Conservation (phyloP, 2,113 vertebrate species). For the Xiphophorus maculatus region DNA sequence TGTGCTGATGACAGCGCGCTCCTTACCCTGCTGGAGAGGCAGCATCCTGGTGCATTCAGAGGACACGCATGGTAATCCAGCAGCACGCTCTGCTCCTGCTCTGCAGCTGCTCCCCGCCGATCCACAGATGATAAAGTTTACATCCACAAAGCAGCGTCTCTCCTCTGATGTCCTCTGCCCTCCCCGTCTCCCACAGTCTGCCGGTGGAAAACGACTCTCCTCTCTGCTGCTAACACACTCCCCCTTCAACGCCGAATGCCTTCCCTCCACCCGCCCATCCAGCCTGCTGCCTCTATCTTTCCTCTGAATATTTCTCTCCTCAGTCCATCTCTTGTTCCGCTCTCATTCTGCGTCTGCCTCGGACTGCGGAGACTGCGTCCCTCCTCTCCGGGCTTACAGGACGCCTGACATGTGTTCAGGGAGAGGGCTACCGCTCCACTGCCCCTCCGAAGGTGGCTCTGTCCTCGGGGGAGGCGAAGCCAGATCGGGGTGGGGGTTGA, state of each 20-base stretch:
- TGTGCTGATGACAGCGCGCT: not conserved
- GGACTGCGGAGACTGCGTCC: slow-evolving; percentile 30
- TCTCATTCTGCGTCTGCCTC: slow-evolving; percentile 21
- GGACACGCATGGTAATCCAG: slow-evolving; percentile 70
- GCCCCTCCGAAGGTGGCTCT: slow-evolving; percentile 71
- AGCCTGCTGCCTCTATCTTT: slow-evolving; percentile 57
- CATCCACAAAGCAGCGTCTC: slow-evolving; percentile 72
- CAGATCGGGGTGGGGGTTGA: slow-evolving; percentile 46
- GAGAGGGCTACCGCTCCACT: slow-evolving; percentile 61
- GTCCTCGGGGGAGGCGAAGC: slow-evolving; percentile 61
- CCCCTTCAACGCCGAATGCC: slow-evolving; percentile 34
- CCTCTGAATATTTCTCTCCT: slow-evolving; percentile 45
- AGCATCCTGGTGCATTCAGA: slow-evolving; percentile 82
- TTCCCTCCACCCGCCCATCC: slow-evolving; percentile 44
- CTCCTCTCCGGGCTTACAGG: slow-evolving; percentile 52
- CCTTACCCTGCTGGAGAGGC: slow-evolving; percentile 80
- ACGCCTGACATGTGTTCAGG: slow-evolving; percentile 71
- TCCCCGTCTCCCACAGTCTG: slow-evolving; percentile 48
- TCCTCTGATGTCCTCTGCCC: slow-evolving; percentile 25
- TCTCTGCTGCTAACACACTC: slow-evolving; percentile 45
- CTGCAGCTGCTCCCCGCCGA: slow-evolving; percentile 56
- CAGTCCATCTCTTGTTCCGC: slow-evolving; percentile 19
- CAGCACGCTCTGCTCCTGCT: slow-evolving; percentile 48
- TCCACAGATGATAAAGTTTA: slow-evolving; percentile 81
- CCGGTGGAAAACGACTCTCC: slow-evolving; percentile 57